These are phyloP conservation scores for Gallinago nigripennis DNA, from an alignment of 2,797 vertebrate genomes.

Conservation along the genomic window DNA sequence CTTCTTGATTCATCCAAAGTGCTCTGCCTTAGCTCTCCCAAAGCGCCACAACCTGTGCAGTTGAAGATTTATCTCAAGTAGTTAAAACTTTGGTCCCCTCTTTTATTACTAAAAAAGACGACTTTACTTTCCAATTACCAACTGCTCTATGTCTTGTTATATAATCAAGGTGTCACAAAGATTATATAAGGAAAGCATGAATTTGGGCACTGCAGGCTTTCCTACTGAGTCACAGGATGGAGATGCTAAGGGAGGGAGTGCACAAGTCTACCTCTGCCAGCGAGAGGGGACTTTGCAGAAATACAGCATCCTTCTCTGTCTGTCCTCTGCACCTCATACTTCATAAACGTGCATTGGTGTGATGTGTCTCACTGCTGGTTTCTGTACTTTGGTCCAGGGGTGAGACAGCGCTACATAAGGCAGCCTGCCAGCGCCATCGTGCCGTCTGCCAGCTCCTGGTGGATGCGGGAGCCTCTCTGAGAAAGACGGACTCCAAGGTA, in stretches of 20 bases:
- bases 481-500: constrained; percentile 93
- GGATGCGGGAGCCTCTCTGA: constrained; percentile 89
- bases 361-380: constrained; percentile 46
- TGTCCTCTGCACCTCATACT: not conserved
- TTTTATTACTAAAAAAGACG: not conserved
- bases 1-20: not conserved
- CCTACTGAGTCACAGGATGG: not conserved
- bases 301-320: not conserved
- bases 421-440: constrained; percentile 87
- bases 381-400: constrained; percentile 83
- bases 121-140: not conserved
- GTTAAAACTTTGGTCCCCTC: not conserved
- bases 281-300: not conserved
- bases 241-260: not conserved
- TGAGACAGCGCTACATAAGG: constrained; percentile 95
- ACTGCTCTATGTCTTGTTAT: not conserved
- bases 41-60: not conserved
- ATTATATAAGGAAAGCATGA: not conserved
- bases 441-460: constrained; percentile 88
- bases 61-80: not conserved
- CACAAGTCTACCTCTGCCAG: not conserved
- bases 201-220: not conserved
- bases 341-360: not conserved
- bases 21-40: not conserved
- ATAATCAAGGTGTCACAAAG: not conserved